These are phyloP conservation scores for Melinaea menophilus DNA, from an alignment of 2,888 invertebrate species.

Conservation along the genomic window DNA sequence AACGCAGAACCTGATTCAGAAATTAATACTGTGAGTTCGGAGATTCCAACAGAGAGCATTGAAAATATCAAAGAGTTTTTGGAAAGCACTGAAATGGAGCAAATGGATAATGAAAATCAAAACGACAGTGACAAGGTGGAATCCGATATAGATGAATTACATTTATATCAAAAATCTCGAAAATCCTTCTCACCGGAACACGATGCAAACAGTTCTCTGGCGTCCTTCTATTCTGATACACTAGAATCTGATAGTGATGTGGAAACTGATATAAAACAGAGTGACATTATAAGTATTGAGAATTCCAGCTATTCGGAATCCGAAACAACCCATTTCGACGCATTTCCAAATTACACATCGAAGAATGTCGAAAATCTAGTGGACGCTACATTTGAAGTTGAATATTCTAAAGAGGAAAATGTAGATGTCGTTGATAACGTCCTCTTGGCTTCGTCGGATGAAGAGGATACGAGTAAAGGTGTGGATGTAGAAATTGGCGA, in stretches of 20 bases:
- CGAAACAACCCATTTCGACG: conserved; percentile 39
- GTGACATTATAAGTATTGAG: conserved; percentile 67
- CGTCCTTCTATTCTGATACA: conserved; percentile 55
- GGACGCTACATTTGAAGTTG: conserved; percentile 34
- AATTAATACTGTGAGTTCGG: conserved; percentile 4
- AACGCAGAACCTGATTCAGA: background rate
- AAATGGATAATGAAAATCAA: conserved; percentile 18
- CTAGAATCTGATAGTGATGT: conserved; percentile 48
- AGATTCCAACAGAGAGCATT: background rate
- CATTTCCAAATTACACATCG: conserved; percentile 19
- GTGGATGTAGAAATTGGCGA: conserved; percentile 30
- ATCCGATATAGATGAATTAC: conserved; percentile 63
- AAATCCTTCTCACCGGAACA: conserved; percentile 47
- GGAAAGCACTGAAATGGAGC: conserved; percentile 5
- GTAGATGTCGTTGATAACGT: conserved; percentile 49
- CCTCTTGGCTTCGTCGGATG: conserved; percentile 55
- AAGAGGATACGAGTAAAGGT: conserved; percentile 37
- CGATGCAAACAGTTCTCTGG: conserved; percentile 47
- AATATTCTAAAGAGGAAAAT: conserved; percentile 29
- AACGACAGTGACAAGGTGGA: conserved; percentile 37
- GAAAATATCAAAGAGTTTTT: conserved; percentile 8
- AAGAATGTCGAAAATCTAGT: conserved; percentile 22
- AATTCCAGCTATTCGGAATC: conserved; percentile 68
- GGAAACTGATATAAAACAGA: conserved; percentile 35
- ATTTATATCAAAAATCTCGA: conserved; percentile 53